Conservation (phyloP, 2,888 invertebrate genomes). For the Macaria liturata region DNA sequence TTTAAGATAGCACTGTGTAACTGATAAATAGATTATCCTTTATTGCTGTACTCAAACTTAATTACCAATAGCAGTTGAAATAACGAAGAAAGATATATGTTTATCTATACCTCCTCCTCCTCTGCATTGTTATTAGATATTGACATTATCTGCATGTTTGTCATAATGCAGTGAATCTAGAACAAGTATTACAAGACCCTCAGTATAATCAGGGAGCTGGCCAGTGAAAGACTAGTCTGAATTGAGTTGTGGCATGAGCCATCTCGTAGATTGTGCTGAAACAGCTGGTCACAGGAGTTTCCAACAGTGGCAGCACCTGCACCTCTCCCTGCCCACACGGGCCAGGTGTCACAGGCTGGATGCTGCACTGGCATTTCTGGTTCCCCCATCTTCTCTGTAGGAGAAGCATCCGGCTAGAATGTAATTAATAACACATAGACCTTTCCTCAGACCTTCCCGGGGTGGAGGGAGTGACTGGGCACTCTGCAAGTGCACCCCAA, state of each 20-base stretch:
- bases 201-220: constrained; percentile 73
- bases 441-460: constrained; percentile 93
- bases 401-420: constrained; percentile 88
- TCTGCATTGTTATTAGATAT: background rate
- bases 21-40: no score
- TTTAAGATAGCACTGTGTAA: no score
- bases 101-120: background rate
- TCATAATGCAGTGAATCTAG: background rate
- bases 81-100: no score
- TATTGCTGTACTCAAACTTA: no score
- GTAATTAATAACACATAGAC: constrained; percentile 75
- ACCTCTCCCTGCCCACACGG: constrained; percentile 71
- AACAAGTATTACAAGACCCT: constrained; percentile 54
- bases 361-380: constrained; percentile 86
- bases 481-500: constrained; percentile 87
- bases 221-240: constrained; percentile 93
- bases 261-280: constrained; percentile 91
- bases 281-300: constrained; percentile 88
- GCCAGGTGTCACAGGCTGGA: constrained; percentile 79
- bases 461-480: constrained; percentile 82
- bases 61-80: no score
- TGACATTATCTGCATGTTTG: background rate
- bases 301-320: constrained; percentile 81
- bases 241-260: constrained; percentile 88
- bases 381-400: constrained; percentile 86